Evolutionary conservation across 2,113 vertebrate species (phyloP), one percentile per base, ranked within the genome.

Genomic region (Rhinogobius similis): DNA sequence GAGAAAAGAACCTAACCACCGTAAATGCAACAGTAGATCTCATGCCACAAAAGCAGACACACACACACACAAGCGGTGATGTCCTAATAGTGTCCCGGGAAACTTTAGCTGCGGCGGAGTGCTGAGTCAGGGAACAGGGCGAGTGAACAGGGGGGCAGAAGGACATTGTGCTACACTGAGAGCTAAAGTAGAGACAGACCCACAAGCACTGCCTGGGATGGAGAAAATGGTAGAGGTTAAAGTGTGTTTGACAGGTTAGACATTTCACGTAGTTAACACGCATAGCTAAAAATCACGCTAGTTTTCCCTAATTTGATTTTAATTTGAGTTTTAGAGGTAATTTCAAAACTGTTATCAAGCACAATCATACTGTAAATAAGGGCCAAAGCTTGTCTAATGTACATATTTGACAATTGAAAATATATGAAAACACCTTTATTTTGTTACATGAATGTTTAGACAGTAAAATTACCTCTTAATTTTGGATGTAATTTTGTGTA

Each of bases 111-210:
- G 80, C 79, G 70, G 73, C 65, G 82, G 85, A 81, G 72, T 89
- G 91, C 90, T 92, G 91, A 91, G 86, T 91, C 88, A 92, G 88
- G 87, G 88, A 86, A 88, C 84, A 86, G 72, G 86, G 75, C 75
- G 23, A 82, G 85, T 61, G 79, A 72, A 73, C 72, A 80, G 76
- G 79, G 74, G 50, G 73, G 61, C 44, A 65, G 73, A 67, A 56
- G 78, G 80, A 83, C 78, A 86, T 82, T 85, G 80, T 82, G 75
- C 78, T 83, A 66, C 72, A 76, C 59, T 52, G 74, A 84, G 32
- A 69, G 76, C 56, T 59, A 77, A 70, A 85, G 67, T 68, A 67
- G 62, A 70, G 62, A 80, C 65, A 36, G 77, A 79, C 72, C 59
- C 46, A n/a, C 50, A 23, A 81, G 78, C 75, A 70, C 53, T 21